A percentile compares a stretch with the other conserved stretches of the same genome.
These are phyloP conservation scores for Montifringilla adamsi DNA, from an alignment of 2,113 vertebrate species.

Conservation along the genomic window DNA sequence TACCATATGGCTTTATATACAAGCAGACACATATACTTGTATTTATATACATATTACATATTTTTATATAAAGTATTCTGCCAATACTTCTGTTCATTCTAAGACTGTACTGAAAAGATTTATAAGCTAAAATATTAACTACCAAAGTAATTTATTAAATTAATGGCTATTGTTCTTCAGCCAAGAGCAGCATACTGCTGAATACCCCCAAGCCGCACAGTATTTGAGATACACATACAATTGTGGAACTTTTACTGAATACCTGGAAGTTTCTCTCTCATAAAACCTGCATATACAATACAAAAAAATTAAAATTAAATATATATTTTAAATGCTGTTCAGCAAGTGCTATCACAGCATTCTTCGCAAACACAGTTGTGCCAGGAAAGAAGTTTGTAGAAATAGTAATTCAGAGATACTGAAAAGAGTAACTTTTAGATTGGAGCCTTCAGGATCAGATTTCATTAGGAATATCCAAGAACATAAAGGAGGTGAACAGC, in stretches of 20 bases:
- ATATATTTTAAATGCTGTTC: background rate
- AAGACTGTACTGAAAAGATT: background rate
- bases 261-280: background rate
- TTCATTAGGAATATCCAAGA: background rate
- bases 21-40: background rate
- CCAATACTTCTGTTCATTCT: background rate
- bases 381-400: background rate
- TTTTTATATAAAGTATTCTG: background rate
- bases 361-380: background rate
- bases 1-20: background rate
- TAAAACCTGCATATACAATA: background rate
- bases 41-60: background rate
- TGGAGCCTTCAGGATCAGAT: background rate
- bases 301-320: background rate
- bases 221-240: background rate
- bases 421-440: background rate
- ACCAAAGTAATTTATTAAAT: background rate
- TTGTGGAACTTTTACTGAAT: background rate
- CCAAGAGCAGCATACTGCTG: background rate
- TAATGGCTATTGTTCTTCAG: background rate
- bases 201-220: background rate
- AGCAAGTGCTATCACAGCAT: background rate
- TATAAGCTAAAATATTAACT: background rate
- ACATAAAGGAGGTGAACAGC: background rate
- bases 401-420: background rate